Evolutionary conservation across 2,797 vertebrate species (phyloP).

Genomic region (Cossypha caffra): DNA sequence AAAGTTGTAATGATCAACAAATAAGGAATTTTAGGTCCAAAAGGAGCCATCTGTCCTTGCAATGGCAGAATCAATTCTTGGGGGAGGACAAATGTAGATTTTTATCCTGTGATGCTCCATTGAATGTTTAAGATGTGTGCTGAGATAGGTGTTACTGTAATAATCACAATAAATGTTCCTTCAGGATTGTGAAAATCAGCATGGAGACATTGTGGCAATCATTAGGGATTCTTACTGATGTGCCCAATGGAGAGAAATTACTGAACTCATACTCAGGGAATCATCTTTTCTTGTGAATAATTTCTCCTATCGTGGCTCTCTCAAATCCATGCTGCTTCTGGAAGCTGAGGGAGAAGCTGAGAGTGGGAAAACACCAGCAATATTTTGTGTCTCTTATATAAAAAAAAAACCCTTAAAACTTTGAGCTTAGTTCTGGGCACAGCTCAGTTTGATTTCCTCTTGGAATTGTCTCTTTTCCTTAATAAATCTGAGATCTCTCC

Average conservation of each 20-base stretch:
- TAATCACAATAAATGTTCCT: conserved; percentile 32
- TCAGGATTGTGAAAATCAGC: conserved; percentile 4
- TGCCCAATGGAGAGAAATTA: neutral
- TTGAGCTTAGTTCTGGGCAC: neutral
- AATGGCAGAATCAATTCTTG: neutral
- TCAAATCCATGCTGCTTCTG: neutral
- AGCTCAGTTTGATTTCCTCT: neutral
- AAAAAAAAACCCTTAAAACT: neutral
- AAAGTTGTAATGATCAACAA: neutral
- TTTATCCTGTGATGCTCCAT: conserved; percentile 23
- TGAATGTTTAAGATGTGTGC: conserved; percentile 27
- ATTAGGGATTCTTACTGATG: neutral
- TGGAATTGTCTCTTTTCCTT: neutral
- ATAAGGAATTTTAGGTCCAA: neutral
- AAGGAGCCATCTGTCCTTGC: neutral
- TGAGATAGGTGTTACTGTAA: conserved; percentile 29
- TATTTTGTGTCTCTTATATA: neutral
- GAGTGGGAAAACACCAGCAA: neutral
- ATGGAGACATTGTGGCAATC: neutral
- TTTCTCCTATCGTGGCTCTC: neutral
- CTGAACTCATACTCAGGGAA: neutral
- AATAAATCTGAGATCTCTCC: neutral
- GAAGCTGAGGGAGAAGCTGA: neutral
- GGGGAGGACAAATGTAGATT: conserved; percentile 27
- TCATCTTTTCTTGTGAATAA: neutral